Base-by-base conservation (phyloP, 2,113 vertebrate species). In the Protobothrops flavoviridis region DNA sequence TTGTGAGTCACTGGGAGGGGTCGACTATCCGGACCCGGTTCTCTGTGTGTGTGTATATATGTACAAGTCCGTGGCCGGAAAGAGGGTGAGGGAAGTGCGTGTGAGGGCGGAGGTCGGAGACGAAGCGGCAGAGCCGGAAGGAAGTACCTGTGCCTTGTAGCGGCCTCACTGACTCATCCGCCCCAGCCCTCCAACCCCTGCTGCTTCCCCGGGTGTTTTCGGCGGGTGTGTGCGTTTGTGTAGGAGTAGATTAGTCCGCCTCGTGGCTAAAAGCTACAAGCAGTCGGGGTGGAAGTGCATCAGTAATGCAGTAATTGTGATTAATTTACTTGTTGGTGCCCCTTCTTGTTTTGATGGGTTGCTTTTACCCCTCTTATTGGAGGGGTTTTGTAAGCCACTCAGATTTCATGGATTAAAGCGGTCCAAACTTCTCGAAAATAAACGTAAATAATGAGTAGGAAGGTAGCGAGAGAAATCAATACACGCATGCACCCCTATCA, bases 1-100 rank as follows among this genome's bases (percentile, higher is more conserved):
- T 95, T 99, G 98, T 99, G 97, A 98, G 98, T 98, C 89, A 8
- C 20, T 2, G n/a, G 89, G 56, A 15, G 26, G 74, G 29, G 74
- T 39, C 10, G 92, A 4, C 43, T 39, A 52, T 7, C 3, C 4
- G 53, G 17, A 33, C 10, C 29, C 69, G 69, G n/a, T 81, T 81
- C 5, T 74, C 5, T 33, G 6, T 33, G 3, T 39, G 13, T 26
- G 3, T 53, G 29, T 52, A 3, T 52, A 9, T 50, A 24, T 24
- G 8, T 59, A 43, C 10, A 23, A 55, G 45, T 53, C 56, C 23
- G 20, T 81, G 23, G 33, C 33, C 33, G 29, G 88, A 90, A 24
- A 45, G 56, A 17, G 39, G 39, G 89, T 2, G 55, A 20, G 26
- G 55, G 3, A 85, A 5, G 11, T 3, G 9, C 21, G 45, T 5